A percentile compares a stretch with the other conserved stretches of the same genome.
Evolutionary conservation across 2,888 invertebrate genomes (phyloP).

Genomic region (Gymnosoma rotundatum): DNA sequence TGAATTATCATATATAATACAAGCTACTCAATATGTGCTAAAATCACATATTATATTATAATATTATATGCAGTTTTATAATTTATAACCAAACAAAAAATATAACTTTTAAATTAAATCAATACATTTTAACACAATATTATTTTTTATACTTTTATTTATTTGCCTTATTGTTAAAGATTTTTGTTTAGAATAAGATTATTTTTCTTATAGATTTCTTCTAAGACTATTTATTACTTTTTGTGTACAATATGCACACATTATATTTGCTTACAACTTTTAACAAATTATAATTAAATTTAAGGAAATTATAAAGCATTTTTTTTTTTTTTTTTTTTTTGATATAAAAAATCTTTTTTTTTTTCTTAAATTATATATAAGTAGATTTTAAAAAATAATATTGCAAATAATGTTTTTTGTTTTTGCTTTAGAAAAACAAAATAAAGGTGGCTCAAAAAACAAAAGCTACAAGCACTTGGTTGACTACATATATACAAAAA

Average conservation of each 20-base stretch:
- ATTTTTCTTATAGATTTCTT: neutral
- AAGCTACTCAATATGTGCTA: conserved; percentile 57
- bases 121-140: conserved; percentile 48
- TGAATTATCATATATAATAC: conserved; percentile 25
- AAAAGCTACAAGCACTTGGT: conserved; percentile 13
- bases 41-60: conserved; percentile 41
- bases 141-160: conserved; percentile 9
- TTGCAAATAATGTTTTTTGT: conserved; percentile 54
- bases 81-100: neutral
- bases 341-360: neutral
- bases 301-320: conserved; percentile 51
- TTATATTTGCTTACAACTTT: conserved; percentile 8
- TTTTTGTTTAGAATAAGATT: neutral
- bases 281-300: conserved; percentile 20
- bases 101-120: conserved; percentile 2
- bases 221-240: conserved; percentile 16
- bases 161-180: conserved; percentile 2
- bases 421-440: conserved; percentile 26
- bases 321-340: neutral
- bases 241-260: conserved; percentile 66
- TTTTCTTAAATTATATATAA: conserved; percentile 16
- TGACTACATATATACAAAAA: conserved; percentile 22
- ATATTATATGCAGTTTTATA: conserved; percentile 4
- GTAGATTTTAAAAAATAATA: conserved; percentile 59
- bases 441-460: conserved; percentile 27